Conservation (phyloP, 2,113 vertebrate genomes). For the Salvelinus namaycush region DNA sequence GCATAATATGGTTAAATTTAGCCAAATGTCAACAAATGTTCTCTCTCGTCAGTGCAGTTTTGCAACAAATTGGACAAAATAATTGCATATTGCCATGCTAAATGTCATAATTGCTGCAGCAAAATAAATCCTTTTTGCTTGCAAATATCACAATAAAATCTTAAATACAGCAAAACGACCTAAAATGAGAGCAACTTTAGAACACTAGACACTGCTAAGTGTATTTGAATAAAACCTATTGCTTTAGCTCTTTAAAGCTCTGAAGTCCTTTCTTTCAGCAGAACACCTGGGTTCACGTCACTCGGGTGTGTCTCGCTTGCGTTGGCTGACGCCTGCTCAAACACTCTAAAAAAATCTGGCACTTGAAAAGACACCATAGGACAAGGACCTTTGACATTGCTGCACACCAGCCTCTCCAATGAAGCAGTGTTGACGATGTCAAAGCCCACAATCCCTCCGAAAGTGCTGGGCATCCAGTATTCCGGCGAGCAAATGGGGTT, state of each 20-base stretch:
- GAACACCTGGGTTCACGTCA: slow-evolving; percentile 78
- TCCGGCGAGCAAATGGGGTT: slow-evolving; percentile 86
- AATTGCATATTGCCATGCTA: too few relatives aligned
- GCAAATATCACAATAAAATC: too few relatives aligned
- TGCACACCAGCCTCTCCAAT: slow-evolving; percentile 83
- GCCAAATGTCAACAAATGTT: too few relatives aligned
- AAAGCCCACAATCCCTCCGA: slow-evolving; percentile 84
- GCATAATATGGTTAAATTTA: too few relatives aligned
- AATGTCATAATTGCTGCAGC: too few relatives aligned
- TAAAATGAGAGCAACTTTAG: too few relatives aligned
- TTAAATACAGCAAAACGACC: too few relatives aligned
- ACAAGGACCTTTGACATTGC: slow-evolving; percentile 79
- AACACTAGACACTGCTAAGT: too few relatives aligned
- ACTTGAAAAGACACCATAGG: slow-evolving; percentile 79
- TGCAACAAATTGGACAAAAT: too few relatives aligned
- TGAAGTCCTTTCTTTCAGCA: slow-evolving; percentile 79
- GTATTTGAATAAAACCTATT: neutral
- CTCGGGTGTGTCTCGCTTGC: slow-evolving; percentile 19
- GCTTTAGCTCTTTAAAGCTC: slow-evolving; percentile 72
- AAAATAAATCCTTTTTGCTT: too few relatives aligned
- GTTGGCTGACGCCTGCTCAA: too few relatives aligned
- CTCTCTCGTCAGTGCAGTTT: too few relatives aligned
- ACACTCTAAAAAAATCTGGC: slow-evolving; percentile 47
- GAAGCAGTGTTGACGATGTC: slow-evolving; percentile 84
- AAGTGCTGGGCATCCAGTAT: slow-evolving; percentile 93